These are phyloP conservation scores for Neopelma chrysocephalum DNA, from an alignment of 2,797 vertebrate species.

Conservation along the genomic window DNA sequence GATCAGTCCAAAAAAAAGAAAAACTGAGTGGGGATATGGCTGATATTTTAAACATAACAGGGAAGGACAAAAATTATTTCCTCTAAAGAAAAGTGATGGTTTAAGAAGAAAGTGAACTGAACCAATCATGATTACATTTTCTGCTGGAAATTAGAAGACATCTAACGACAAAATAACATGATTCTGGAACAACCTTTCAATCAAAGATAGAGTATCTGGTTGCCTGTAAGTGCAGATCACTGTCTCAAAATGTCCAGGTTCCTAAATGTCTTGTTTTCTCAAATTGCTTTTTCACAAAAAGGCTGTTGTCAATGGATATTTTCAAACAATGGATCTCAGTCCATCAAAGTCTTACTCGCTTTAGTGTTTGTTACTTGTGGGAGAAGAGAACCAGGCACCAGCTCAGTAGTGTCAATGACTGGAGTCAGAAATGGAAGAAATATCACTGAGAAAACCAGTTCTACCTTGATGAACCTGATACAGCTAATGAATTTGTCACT, in stretches of 20 bases:
- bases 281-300: not conserved
- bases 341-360: not conserved
- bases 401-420: not conserved
- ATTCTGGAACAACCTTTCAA: not conserved
- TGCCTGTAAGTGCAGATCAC: not conserved
- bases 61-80: not conserved
- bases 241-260: not conserved
- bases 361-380: not conserved
- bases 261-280: not conserved
- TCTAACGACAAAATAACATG: not conserved
- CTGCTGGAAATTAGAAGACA: not conserved
- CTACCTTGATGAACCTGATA: not conserved
- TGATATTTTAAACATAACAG: not conserved
- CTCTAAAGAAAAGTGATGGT: not conserved
- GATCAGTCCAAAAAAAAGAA: not conserved
- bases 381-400: not conserved
- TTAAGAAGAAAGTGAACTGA: not conserved
- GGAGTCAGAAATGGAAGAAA: not conserved
- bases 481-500: not conserved
- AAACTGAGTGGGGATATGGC: not conserved
- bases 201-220: not conserved
- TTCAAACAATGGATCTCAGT: not conserved
- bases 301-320: not conserved
- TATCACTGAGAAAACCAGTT: not conserved
- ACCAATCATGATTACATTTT: not conserved